These are phyloP conservation scores for Zaprionus ornatus DNA, from an alignment of 1,140 invertebrate species.

Conservation along the genomic window DNA sequence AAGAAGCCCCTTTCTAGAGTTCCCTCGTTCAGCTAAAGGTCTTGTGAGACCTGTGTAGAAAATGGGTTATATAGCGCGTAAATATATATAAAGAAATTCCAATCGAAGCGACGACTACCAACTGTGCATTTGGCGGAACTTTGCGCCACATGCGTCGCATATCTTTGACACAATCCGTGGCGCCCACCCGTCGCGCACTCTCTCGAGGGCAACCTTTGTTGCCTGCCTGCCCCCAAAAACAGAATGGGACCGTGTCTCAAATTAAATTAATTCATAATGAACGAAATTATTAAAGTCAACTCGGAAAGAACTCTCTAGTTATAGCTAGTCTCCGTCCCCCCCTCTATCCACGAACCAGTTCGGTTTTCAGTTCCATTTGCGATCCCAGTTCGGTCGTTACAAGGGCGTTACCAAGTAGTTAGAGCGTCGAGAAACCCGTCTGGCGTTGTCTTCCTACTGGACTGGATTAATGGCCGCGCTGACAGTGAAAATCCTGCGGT, in stretches of 20 bases:
- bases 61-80: constrained; percentile 56
- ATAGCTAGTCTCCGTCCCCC: neutral
- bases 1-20: constrained; percentile 20
- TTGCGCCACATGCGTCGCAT: constrained; percentile 78
- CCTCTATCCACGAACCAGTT: neutral
- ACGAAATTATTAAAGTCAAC: constrained; percentile 74
- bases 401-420: constrained; percentile 72
- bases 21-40: constrained; percentile 16
- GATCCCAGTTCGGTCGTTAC: constrained; percentile 38
- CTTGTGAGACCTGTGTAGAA: constrained; percentile 49
- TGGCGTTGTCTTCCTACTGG: constrained; percentile 28
- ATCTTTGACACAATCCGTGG: constrained; percentile 81
- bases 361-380: neutral
- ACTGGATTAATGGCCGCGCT: constrained; percentile 73
- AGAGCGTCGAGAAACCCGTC: constrained; percentile 38
- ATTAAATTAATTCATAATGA: constrained; percentile 81
- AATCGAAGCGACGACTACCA: constrained; percentile 64
- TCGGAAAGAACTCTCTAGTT: constrained; percentile 11
- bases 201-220: constrained; percentile 75
- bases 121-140: constrained; percentile 81
- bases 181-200: constrained; percentile 72
- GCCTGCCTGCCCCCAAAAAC: constrained; percentile 3
- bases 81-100: constrained; percentile 48
- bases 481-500: constrained; percentile 80
- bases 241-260: constrained; percentile 47